Percentiles rank a stretch among this genome's conserved stretches.
These are phyloP conservation scores for Paracanthobrama guichenoti DNA, from an alignment of 2,113 vertebrate species.

Conservation along the genomic window DNA sequence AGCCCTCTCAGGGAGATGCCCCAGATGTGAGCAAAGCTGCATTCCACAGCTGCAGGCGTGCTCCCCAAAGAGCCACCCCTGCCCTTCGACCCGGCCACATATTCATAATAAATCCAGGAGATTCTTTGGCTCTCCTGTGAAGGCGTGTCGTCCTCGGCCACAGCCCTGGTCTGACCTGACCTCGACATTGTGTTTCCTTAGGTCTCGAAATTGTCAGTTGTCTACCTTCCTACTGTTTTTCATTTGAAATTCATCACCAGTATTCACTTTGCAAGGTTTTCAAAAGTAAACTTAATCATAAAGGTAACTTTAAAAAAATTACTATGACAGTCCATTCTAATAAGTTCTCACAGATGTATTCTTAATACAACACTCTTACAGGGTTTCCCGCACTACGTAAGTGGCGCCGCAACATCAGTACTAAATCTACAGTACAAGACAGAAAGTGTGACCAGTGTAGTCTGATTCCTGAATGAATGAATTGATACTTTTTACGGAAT, in stretches of 20 bases:
- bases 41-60: conserved; percentile 61
- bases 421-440: not conserved
- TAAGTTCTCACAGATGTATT: not conserved
- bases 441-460: not conserved
- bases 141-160: conserved; percentile 40
- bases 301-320: too few species aligned
- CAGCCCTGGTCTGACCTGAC: conserved; percentile 40
- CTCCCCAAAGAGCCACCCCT: conserved; percentile 55
- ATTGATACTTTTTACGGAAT: not conserved
- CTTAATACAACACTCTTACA: not conserved
- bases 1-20: conserved; percentile 55
- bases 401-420: not conserved
- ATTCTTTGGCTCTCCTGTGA: conserved; percentile 51
- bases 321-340: not conserved
- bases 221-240: conserved; percentile 16
- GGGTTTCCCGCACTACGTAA: not conserved
- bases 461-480: not conserved
- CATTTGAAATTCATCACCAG: not conserved
- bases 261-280: not conserved
- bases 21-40: conserved; percentile 58
- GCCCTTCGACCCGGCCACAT: conserved; percentile 60
- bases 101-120: conserved; percentile 62
- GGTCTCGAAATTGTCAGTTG: conserved; percentile 11
- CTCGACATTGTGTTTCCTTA: conserved; percentile 12
- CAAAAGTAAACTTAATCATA: not conserved